These are phyloP conservation scores for Rhyacophila evoluta DNA, from an alignment of 2,888 invertebrate species.

Conservation along the genomic window DNA sequence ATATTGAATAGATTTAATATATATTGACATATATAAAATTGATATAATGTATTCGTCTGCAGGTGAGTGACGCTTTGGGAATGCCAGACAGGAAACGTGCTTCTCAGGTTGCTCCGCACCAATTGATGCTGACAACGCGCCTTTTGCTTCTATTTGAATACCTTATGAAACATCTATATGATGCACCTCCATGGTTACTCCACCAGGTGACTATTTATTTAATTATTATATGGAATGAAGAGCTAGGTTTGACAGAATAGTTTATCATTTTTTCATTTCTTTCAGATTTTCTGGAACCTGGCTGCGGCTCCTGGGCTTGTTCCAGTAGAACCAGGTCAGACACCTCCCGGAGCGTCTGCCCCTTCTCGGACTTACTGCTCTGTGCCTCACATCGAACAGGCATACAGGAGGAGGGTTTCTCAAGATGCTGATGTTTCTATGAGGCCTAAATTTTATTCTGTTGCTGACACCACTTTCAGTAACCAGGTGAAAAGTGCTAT, in stretches of 20 bases:
- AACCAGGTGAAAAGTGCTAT: conserved; percentile 70
- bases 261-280: conserved; percentile 29
- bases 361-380: conserved; percentile 65
- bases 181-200: conserved; percentile 86
- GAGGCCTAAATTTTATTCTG: conserved; percentile 92
- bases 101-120: conserved; percentile 67
- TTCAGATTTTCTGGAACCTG: conserved; percentile 68
- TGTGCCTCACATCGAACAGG: conserved; percentile 65
- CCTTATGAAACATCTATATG: conserved; percentile 94
- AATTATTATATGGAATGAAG: not conserved
- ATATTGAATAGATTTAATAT: too few relatives aligned
- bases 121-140: conserved; percentile 85
- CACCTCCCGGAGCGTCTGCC: conserved; percentile 24
- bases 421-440: conserved; percentile 76
- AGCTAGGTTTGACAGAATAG: not conserved
- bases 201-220: conserved; percentile 77
- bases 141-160: conserved; percentile 91
- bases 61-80: conserved; percentile 67
- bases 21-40: too few relatives aligned
- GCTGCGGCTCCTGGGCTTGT: conserved; percentile 66
- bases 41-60: too few relatives aligned
- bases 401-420: conserved; percentile 63
- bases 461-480: conserved; percentile 81
- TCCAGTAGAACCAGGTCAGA: conserved; percentile 50
- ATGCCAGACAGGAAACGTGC: conserved; percentile 65